Base-by-base conservation (phyloP, 2,888 invertebrate genomes). In the Leistus spinibarbis region DNA sequence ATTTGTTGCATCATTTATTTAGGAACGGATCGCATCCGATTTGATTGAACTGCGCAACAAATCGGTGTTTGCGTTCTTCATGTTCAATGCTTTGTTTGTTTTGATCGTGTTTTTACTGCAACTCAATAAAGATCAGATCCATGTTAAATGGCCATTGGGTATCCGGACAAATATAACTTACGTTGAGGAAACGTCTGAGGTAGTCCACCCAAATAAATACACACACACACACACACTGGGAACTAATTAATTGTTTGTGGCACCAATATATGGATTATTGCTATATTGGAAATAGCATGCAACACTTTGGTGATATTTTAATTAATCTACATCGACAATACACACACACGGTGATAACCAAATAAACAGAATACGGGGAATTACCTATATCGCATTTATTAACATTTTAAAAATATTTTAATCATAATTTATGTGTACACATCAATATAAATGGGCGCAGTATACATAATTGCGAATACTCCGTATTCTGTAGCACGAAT, bases 51-150 rank as follows among this genome's bases (percentile, higher is more conserved):
- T 98, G 85, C 91, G 98, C 85, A 98, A 98, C 92, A 97, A 97
- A 88, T 95, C 96, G 84, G 96, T 97, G 84, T 97, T 97, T 88
- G 96, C 95, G 86, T 98, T 98, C 92, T 95, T 98, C 90, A 98
- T 99, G 98, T 94, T 98, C 91, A 99, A 99, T 92, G 96, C 98
- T 87, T 92, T 99, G 86, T 99, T 98, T 92, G 96, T 98, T 86
- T 93, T 99, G 89, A 95, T 98, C 88, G 97, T 99, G 85, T 96
- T 99, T 89, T 94, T 99, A 88, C 94, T 99, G 86, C 98, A 99
- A 92, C 92, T 98, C 88, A 97, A 98, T 90, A 98, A 98, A 92
- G 96, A 97, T 90, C 95, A 95, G 89, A 92, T 98, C 86, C 96
- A 98, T 90, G 93, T 98, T 88, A 91, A 96, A 89, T 98, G 98